These are phyloP conservation scores for Macrotis lagotis DNA, from an alignment of 2,113 vertebrate genomes.

Conservation along the genomic window DNA sequence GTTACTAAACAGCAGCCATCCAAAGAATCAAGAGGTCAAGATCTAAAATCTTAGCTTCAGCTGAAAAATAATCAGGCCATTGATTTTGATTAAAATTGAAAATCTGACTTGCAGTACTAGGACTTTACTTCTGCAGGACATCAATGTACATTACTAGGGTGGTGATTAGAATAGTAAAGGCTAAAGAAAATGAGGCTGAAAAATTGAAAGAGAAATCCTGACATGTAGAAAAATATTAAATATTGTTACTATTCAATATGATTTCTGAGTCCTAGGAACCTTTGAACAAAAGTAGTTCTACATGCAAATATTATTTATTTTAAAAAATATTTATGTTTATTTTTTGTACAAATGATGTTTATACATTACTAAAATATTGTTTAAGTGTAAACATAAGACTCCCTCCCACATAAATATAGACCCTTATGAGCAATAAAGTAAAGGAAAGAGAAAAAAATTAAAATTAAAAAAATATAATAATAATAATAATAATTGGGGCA, in stretches of 20 bases:
- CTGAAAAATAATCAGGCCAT: neutral
- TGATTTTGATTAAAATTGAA: slow-evolving; percentile 11
- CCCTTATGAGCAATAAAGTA: too few species aligned
- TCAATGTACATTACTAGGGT: neutral
- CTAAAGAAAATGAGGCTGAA: neutral
- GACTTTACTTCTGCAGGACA: neutral
- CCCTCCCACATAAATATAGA: too few species aligned
- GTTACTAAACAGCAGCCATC: slow-evolving; percentile 6
- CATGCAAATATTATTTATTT: neutral
- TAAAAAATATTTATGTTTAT: too few species aligned
- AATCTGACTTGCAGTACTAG: neutral
- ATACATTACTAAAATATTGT: too few species aligned
- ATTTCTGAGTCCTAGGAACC: slow-evolving; percentile 26
- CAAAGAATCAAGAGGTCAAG: neutral
- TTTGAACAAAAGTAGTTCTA: neutral
- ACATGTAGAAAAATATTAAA: neutral
- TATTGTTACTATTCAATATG: neutral
- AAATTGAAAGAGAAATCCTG: neutral
- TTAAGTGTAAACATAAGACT: too few species aligned
- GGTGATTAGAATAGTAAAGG: neutral
- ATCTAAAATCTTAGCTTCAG: neutral
- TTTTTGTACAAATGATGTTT: too few species aligned
- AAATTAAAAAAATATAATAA: too few species aligned
- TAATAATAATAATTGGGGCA: too few species aligned
- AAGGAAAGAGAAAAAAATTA: too few species aligned